A percentile compares a stretch with the other conserved stretches of the same genome.
Conservation (phyloP, 1,140 invertebrate genomes). For the Hermatobates lingyangjiaoensis region DNA sequence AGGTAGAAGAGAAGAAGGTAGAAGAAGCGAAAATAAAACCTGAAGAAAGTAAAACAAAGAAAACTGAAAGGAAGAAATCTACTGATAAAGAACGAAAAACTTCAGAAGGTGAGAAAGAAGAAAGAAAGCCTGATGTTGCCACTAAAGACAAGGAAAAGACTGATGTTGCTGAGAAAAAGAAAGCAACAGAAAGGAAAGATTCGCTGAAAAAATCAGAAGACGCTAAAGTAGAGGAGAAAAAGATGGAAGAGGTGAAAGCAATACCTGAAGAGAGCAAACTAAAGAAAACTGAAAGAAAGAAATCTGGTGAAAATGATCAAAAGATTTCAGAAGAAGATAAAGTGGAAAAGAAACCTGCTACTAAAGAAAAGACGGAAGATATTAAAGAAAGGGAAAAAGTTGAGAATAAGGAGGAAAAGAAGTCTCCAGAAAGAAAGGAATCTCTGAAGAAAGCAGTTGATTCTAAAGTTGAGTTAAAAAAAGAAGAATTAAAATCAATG, state of each 20-base stretch:
- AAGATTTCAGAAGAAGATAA: conserved; percentile 10
- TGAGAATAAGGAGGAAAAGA: conserved; percentile 10
- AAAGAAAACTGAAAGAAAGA: conserved; percentile 3
- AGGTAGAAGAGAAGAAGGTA: conserved; percentile 4
- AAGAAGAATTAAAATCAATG: conserved; percentile 13
- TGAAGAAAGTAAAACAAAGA: conserved; percentile 9
- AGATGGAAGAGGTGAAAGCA: conserved; percentile 4
- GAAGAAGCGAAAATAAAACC: conserved; percentile 13
- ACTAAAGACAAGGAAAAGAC: conserved; percentile 16
- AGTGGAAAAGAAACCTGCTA: conserved; percentile 13
- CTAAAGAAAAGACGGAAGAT: conserved; percentile 13
- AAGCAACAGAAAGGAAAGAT: conserved; percentile 14
- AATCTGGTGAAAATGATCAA: conserved; percentile 7
- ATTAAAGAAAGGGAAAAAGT: conserved; percentile 6
- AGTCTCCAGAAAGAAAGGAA: neutral
- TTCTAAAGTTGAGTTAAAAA: conserved; percentile 2
- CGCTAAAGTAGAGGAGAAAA: conserved; percentile 11
- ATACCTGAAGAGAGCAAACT: conserved; percentile 9
- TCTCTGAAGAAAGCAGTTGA: conserved; percentile 4
- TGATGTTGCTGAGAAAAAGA: conserved; percentile 18
- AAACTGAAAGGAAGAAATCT: conserved; percentile 8
- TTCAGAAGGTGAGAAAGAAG: conserved; percentile 4
- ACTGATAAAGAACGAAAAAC: conserved; percentile 1
- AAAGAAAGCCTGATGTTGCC: conserved; percentile 16
- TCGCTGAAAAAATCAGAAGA: conserved; percentile 13